Conservation (phyloP, 2,797 vertebrate genomes). For the Gorsachius magnificus region DNA sequence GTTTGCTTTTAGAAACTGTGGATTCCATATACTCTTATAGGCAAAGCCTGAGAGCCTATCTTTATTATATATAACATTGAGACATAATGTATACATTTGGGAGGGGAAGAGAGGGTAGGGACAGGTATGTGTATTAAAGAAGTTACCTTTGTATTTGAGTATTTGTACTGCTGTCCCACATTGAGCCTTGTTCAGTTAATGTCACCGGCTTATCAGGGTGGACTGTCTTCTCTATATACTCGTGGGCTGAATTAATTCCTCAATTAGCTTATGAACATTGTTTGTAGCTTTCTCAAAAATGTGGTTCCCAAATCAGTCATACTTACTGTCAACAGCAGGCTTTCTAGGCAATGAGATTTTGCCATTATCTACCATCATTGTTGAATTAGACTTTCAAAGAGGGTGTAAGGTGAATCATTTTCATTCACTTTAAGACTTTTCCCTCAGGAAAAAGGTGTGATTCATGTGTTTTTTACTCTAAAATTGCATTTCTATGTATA, state of each 20-base stretch:
- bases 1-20: background rate
- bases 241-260: background rate
- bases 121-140: background rate
- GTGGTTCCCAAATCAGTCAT: background rate
- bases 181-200: background rate
- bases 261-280: background rate
- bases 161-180: background rate
- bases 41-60: background rate
- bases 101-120: background rate
- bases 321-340: background rate
- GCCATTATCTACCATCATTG: background rate
- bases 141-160: background rate
- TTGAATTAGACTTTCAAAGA: background rate
- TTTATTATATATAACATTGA: background rate
- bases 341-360: background rate
- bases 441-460: background rate
- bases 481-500: background rate
- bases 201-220: background rate
- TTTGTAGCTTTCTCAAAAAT: background rate
- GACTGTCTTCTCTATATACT: background rate
- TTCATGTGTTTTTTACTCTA: background rate
- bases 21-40: background rate
- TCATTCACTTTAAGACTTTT: background rate
- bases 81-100: accelerated
- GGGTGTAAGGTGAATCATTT: background rate